These are phyloP conservation scores for Apodemus agrarius DNA, from an alignment of 2,797 vertebrate genomes.

Conservation along the genomic window DNA sequence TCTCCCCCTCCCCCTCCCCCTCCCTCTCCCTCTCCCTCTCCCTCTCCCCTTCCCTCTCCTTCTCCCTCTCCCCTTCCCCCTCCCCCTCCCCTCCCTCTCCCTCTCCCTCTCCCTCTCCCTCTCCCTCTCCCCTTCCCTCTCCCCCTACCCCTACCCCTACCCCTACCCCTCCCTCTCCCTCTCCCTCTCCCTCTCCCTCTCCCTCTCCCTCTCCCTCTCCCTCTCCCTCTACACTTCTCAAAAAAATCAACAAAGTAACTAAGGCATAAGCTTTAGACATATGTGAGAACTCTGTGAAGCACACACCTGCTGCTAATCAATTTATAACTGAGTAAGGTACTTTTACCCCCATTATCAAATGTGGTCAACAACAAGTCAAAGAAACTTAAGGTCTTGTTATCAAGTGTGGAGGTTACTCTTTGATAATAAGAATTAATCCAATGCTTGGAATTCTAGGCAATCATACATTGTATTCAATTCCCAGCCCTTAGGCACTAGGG, in stretches of 20 bases:
- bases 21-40: too few species aligned
- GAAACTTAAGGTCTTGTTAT: background rate
- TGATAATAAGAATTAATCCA: conserved; percentile 29
- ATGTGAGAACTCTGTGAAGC: background rate
- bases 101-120: too few species aligned
- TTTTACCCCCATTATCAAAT: conserved; percentile 19
- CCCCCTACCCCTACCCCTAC: too few species aligned
- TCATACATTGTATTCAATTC: background rate
- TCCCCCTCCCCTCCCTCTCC: too few species aligned
- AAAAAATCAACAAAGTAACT: background rate
- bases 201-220: too few species aligned
- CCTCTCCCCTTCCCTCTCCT: too few species aligned
- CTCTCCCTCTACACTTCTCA: too few species aligned
- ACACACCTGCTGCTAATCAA: background rate
- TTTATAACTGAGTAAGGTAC: background rate
- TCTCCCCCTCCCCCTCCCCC: too few species aligned
- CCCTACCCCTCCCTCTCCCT: too few species aligned
- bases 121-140: too few species aligned
- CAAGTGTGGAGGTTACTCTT: background rate
- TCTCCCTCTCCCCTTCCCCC: too few species aligned
- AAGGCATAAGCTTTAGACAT: background rate
- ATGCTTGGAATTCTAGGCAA: background rate
- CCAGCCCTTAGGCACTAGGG: background rate
- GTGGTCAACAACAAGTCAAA: background rate
- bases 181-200: too few species aligned